Evolutionary conservation across 2,888 invertebrate species (phyloP), one percentile per base, ranked within the genome.

Genomic region (Nomada fabriciana): DNA sequence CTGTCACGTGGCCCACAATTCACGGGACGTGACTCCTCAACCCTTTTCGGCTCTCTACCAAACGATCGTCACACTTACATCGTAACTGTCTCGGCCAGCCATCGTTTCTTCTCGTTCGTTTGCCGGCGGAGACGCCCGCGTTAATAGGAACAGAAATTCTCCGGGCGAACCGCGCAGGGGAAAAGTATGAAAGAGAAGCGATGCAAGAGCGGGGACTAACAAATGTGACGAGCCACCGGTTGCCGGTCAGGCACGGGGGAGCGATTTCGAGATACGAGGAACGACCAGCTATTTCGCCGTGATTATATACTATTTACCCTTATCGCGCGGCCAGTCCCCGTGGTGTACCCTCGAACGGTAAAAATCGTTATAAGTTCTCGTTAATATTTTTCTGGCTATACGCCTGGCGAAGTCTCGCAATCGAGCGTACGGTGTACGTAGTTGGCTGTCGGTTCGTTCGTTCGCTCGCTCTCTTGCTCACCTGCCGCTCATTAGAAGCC

Each of bases 401-500:
- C 20, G 25, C 55, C 60, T 18, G 50, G 4, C 5, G 15, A 52
- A 23, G 65, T n/a, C 63, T 52, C 67, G 42, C 11, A 36, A 36
- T 43, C 13, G 29, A 57, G 23, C 64, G 78, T 7, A 42, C 68
- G 79, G 68, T 36, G 36, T 5, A 7, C 83, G 82, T 82, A 88
- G 83, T 84, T 86, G 87, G 86, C 88, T 20, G 52, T 63, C 36
- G 53, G 76, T 23, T 72, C 63, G 80, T 15, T 81, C 76, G 77
- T 55, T 90, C 90, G 91, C 87, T 92, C 93, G 93, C 93, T 36
- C 36, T 36, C 61, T 90, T 90, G 91, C 87, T 92, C 93, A 93
- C 93, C 93, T 93, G 93, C 92, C 91, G 91, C 93, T 94, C 93
- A 93, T 94, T 93, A 93, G 92, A 93, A 92, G 91, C 91, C 93